Base-by-base conservation (phyloP, 2,797 vertebrate genomes). In the Acrocephalus scirpaceus region DNA sequence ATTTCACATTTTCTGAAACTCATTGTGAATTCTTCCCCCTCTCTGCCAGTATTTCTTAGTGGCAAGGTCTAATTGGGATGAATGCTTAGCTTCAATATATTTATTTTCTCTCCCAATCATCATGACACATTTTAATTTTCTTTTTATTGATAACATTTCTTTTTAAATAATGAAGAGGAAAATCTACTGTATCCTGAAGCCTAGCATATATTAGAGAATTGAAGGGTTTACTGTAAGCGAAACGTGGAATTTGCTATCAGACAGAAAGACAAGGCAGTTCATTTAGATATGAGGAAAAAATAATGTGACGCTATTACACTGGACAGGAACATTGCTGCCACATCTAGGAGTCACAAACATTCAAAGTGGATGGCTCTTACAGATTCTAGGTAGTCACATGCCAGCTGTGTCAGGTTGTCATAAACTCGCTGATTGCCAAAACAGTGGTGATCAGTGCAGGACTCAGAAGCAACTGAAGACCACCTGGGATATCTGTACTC, bases 91-190 rank as follows among this genome's bases (percentile, higher is more conserved):
- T 17, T 75, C 22, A 19, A 5, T 38, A 20, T 50, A 56, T 64
- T 65, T 72, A 58, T 81, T 92, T 92, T 74, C 22, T 88, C 51
- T 85, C 45, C 58, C 91, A 79, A 74, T 87, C 74, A 88, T 42
- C 8, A 9, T 77, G 80, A 79, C 56, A 51, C 16, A 40, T 53
- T 89, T 76, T 93, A 80, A 75, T 93, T 95, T 94, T 86, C 66
- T 84, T 90, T 66, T 90, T 84, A 84, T 50, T 73, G 66, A 90
- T 75, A 94, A 84, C 21, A 73, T 4, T 58, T 86, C 6, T 70
- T 93, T 71, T 92, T 54, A 87, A 92, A 82, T 90, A 89, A 78
- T 36, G 44, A 75, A 58, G 29, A 86, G 8, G 7, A 74, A 74
- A 91, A 82, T 50, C 60, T 80, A 62, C n/a, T 62, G 27, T 54